phyloP scores from a whole-genome alignment of 35 echinoderm and acorn worm species.

The Patiria miniata region DNA sequence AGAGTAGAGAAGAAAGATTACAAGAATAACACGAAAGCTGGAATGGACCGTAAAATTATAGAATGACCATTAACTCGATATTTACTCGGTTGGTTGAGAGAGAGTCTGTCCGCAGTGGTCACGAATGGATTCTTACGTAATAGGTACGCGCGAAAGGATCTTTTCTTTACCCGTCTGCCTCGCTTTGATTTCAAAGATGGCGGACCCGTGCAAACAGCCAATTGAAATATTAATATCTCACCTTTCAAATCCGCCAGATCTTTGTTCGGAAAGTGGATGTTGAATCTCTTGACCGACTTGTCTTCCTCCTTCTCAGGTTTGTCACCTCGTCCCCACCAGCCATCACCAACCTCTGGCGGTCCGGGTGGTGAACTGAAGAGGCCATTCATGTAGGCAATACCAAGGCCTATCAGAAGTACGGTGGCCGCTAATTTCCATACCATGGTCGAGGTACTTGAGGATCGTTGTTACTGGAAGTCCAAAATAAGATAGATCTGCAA shows the following conservation, averaged over 20 bases:
- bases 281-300: conserved; percentile 59
- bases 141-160: too few species aligned
- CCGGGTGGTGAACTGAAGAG: not conserved
- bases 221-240: not conserved
- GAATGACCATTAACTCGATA: too few species aligned
- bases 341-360: conserved; percentile 54
- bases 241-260: conserved; percentile 57
- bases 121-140: too few species aligned
- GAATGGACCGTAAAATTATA: too few species aligned
- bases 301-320: conserved; percentile 33
- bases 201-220: too few species aligned
- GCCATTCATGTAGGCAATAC: conserved; percentile 6
- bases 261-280: conserved; percentile 45
- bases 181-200: too few species aligned
- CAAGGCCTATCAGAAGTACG: conserved; percentile 7
- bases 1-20: too few species aligned
- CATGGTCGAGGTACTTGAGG: not conserved
- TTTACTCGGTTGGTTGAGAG: too few species aligned
- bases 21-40: too few species aligned
- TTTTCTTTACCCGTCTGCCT: too few species aligned
- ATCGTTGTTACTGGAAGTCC: not conserved
- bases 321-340: conserved; percentile 66
- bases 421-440: conserved; percentile 41
- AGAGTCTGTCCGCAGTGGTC: too few species aligned
- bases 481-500: not conserved